A percentile compares a stretch with the other conserved stretches of the same genome.
Conservation (phyloP, 2,797 vertebrate genomes). For the Zenarchopterus dispar region DNA sequence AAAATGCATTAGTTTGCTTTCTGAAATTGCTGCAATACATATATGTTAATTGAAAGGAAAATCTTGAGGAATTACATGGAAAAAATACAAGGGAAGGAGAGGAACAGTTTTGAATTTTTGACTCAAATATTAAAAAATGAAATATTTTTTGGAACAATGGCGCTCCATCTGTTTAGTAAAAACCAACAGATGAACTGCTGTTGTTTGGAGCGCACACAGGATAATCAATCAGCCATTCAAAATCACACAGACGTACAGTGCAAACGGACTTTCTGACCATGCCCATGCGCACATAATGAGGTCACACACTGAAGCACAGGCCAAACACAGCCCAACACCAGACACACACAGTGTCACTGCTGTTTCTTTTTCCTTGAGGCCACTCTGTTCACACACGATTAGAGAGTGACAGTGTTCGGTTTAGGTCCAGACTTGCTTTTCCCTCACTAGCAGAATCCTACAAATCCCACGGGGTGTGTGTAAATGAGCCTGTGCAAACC, state of each 20-base stretch:
- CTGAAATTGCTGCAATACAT: too few relatives aligned
- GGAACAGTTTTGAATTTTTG: background rate
- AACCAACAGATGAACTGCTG: conserved; percentile 10
- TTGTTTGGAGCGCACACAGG: background rate
- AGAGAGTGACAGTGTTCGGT: conserved; percentile 73
- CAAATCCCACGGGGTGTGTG: conserved; percentile 63
- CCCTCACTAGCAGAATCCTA: conserved; percentile 56
- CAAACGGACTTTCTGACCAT: conserved; percentile 11
- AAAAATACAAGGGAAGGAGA: too few relatives aligned
- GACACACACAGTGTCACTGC: conserved; percentile 43
- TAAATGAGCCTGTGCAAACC: conserved; percentile 61
- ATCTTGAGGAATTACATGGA: too few relatives aligned
- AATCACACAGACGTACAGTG: conserved; percentile 1
- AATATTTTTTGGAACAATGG: background rate
- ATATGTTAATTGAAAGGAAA: too few relatives aligned
- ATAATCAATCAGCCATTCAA: conserved; percentile 8
- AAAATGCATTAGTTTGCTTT: conserved; percentile 5
- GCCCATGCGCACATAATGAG: conserved; percentile 23
- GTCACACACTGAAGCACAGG: conserved; percentile 23
- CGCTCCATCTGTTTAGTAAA: conserved; percentile 1
- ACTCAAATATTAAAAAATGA: conserved; percentile 1
- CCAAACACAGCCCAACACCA: conserved; percentile 13
- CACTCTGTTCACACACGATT: conserved; percentile 75
- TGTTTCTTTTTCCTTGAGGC: conserved; percentile 64
- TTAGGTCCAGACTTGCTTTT: conserved; percentile 57